Conservation (phyloP, 2,797 vertebrate genomes). For the Sylvia borin region DNA sequence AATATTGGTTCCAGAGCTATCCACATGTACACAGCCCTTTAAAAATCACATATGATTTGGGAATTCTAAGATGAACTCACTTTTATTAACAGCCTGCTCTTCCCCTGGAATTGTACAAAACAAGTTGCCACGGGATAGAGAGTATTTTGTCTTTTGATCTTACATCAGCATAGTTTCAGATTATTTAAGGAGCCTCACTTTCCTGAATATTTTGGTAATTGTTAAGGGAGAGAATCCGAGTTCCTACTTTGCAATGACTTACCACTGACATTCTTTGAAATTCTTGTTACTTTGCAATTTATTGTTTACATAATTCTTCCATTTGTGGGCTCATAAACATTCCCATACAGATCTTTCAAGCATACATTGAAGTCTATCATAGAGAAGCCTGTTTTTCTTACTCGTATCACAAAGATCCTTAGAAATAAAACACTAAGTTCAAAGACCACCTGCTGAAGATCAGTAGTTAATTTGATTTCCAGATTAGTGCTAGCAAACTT, state of each 20-base stretch:
- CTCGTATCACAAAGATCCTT: not conserved
- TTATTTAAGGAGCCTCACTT: not conserved
- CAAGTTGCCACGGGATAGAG: accelerated
- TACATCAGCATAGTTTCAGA: not conserved
- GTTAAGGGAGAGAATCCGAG: not conserved
- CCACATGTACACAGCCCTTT: not conserved
- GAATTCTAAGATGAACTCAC: not conserved
- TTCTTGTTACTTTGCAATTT: not conserved
- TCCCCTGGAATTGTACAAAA: not conserved
- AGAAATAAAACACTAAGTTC: not conserved
- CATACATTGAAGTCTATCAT: not conserved
- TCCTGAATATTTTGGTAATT: not conserved
- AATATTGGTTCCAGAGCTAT: not conserved
- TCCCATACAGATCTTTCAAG: not conserved
- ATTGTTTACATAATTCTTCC: not conserved
- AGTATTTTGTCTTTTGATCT: not conserved
- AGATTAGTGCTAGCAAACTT: not conserved
- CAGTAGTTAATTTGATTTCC: not conserved
- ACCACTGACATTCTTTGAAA: not conserved
- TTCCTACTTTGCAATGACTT: not conserved
- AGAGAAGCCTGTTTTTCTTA: not conserved
- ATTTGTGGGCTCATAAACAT: not conserved
- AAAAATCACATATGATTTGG: not conserved
- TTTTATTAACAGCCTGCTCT: not conserved
- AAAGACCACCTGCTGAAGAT: not conserved